Evolutionary conservation across 2,113 vertebrate genomes (phyloP).

Genomic region (Marmota flaviventris): DNA sequence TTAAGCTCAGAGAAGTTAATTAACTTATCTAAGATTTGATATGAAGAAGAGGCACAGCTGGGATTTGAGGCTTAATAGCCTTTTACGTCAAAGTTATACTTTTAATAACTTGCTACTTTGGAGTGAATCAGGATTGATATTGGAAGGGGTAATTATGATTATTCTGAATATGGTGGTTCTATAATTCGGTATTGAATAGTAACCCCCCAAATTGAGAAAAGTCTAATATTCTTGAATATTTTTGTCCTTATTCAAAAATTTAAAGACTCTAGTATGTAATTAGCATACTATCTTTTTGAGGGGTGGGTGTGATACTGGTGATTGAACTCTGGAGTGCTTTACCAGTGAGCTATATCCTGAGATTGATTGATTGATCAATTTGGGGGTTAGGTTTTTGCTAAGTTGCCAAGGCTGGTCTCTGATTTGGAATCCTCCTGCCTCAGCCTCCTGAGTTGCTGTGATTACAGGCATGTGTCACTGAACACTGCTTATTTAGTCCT

Average conservation of each 20-base stretch:
- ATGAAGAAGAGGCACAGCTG: not conserved
- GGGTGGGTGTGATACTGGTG: not conserved
- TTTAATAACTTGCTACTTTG: constrained; percentile 56
- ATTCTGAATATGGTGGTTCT: constrained; percentile 22
- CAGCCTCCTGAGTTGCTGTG: not conserved
- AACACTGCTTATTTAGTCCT: not conserved
- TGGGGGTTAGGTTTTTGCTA: not conserved
- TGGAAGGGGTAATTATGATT: not conserved
- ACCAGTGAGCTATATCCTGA: not conserved
- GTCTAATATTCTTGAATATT: not conserved
- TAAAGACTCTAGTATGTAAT: not conserved
- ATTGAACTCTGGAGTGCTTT: not conserved
- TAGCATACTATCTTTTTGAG: not conserved
- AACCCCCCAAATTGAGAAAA: constrained; percentile 33
- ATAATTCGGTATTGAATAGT: not conserved
- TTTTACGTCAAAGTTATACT: constrained; percentile 54
- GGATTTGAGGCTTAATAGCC: constrained; percentile 12
- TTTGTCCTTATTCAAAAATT: constrained; percentile 48
- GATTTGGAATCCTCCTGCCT: not conserved
- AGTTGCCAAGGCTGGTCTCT: not conserved
- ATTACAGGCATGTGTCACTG: too few relatives aligned
- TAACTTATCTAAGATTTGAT: constrained; percentile 31
- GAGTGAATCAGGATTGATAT: constrained; percentile 10
- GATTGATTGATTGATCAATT: not conserved
- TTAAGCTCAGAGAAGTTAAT: constrained; percentile 41